These are phyloP conservation scores for Microchrysa polita DNA, from an alignment of 2,888 invertebrate species.

Conservation along the genomic window DNA sequence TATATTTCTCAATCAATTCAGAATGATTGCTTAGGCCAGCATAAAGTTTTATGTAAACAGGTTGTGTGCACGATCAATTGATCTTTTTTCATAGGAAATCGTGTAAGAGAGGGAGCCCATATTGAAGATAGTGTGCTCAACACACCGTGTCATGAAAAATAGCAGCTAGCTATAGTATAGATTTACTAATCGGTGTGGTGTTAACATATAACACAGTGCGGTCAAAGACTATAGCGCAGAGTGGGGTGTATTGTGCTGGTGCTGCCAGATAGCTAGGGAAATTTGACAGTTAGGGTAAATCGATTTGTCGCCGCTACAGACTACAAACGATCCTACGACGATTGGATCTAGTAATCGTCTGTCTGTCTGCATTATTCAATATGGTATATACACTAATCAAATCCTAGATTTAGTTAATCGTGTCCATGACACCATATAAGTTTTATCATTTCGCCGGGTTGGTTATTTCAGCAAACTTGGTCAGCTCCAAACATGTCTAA, in stretches of 20 bases:
- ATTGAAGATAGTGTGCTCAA: neutral
- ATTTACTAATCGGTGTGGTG: neutral
- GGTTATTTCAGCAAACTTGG: no score
- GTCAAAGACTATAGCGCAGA: neutral
- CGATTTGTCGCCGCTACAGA: no score
- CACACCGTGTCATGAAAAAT: conserved; percentile 3
- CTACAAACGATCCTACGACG: no score
- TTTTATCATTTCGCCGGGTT: no score
- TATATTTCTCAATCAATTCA: conserved; percentile 38
- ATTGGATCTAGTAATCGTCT: no score
- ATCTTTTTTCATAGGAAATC: conserved; percentile 38
- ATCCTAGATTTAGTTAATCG: no score
- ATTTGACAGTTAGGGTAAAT: no score
- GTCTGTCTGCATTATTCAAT: no score
- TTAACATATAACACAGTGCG: neutral
- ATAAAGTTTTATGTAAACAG: conserved; percentile 41
- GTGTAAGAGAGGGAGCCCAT: conserved; percentile 3
- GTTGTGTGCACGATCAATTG: conserved; percentile 38
- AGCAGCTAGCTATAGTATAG: conserved; percentile 15
- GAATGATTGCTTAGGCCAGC: conserved; percentile 28
- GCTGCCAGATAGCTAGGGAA: conserved; percentile 28
- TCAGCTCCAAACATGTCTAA: no score
- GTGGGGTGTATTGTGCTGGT: neutral
- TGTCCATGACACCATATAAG: no score
- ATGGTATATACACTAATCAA: no score